Conservation (phyloP, 2,888 invertebrate species). For the Aporophyla nigra region DNA sequence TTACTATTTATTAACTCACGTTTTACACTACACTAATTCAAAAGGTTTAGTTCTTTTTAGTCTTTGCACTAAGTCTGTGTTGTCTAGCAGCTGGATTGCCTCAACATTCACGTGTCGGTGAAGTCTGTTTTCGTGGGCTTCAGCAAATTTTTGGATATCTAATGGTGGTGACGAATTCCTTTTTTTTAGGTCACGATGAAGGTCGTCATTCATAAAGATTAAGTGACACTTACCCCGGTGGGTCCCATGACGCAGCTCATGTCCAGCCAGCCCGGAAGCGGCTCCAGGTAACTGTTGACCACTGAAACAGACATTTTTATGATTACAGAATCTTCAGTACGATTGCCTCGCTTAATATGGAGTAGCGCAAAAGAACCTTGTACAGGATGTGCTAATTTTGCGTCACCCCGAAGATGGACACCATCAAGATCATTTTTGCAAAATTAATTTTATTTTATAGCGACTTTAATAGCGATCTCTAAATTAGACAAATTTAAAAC, state of each 20-base stretch:
- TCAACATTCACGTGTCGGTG: too few species aligned
- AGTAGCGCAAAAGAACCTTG: not conserved
- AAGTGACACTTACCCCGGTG: constrained; percentile 24
- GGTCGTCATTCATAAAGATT: too few species aligned
- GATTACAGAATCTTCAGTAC: not conserved
- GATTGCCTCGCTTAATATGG: not conserved
- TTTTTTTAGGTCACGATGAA: too few species aligned
- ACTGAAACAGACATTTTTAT: constrained; percentile 20
- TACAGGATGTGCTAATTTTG: not conserved
- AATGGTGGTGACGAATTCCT: too few species aligned
- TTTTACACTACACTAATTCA: too few species aligned
- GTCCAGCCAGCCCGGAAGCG: constrained; percentile 36
- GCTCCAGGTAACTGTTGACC: constrained; percentile 24
- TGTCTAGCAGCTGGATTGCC: too few species aligned
- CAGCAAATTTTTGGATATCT: too few species aligned
- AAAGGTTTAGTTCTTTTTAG: too few species aligned
- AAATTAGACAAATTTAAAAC: not conserved
- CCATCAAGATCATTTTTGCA: not conserved
- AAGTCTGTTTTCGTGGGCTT: too few species aligned
- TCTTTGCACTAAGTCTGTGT: too few species aligned
- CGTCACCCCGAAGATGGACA: not conserved
- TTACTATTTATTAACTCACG: too few species aligned
- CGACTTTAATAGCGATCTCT: not conserved
- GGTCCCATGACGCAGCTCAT: constrained; percentile 33
- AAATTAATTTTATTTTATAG: not conserved